Conservation (phyloP, 2,797 vertebrate species). For the Micrastur ruficollis region DNA sequence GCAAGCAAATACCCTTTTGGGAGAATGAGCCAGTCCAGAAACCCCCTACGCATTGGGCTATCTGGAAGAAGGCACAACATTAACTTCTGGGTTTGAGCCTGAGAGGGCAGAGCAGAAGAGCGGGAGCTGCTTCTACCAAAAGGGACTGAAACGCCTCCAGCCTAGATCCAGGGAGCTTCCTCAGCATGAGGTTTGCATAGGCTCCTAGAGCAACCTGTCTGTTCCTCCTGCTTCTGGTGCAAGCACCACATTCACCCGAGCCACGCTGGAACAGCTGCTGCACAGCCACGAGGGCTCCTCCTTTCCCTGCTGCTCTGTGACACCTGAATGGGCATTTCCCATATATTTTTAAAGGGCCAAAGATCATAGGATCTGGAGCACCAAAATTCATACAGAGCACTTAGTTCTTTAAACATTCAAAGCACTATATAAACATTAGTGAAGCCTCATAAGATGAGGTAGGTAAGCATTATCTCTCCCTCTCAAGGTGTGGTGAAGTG, state of each 20-base stretch:
- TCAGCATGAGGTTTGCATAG: constrained; percentile 39
- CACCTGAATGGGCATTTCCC: background rate
- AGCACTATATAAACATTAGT: constrained; percentile 69
- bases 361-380: background rate
- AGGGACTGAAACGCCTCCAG: background rate
- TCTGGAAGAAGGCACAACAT: background rate
- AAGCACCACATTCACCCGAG: background rate
- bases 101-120: background rate
- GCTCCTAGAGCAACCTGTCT: constrained; percentile 12
- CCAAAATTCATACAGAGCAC: constrained; percentile 49
- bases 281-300: background rate
- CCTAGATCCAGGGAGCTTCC: background rate
- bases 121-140: background rate
- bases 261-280: background rate
- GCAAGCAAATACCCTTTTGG: background rate
- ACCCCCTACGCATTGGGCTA: background rate
- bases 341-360: background rate
- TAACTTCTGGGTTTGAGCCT: background rate
- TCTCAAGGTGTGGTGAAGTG: constrained; percentile 56
- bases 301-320: background rate
- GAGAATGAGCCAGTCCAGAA: background rate
- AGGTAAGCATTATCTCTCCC: constrained; percentile 66
- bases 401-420: constrained; percentile 62
- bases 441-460: constrained; percentile 66
- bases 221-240: background rate